Evolutionary conservation across 2,888 invertebrate genomes (phyloP).

Genomic region (Cyrtodaria siliqua): DNA sequence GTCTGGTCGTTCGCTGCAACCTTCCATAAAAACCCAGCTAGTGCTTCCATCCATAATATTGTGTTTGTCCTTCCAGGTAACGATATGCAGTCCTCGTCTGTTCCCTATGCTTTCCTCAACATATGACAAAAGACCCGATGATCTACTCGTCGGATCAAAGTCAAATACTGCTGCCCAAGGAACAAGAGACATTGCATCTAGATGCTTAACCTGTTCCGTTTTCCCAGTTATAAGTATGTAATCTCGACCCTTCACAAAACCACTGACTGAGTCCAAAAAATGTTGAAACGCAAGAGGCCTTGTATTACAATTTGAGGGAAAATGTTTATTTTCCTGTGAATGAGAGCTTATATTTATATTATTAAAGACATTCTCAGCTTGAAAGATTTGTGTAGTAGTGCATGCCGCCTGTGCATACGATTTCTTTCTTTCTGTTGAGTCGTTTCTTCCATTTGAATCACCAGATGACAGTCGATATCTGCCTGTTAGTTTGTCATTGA

Average conservation of each 20-base stretch:
- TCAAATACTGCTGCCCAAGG: conserved; percentile 68
- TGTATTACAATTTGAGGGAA: conserved; percentile 12
- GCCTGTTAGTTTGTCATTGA: too few relatives aligned
- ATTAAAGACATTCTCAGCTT: conserved; percentile 8
- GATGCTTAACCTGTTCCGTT: conserved; percentile 7
- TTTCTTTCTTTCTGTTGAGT: too few relatives aligned
- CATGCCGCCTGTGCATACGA: too few relatives aligned
- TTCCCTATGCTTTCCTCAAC: conserved; percentile 37
- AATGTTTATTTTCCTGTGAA: background rate
- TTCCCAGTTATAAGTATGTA: conserved; percentile 61
- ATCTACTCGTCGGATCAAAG: conserved; percentile 62
- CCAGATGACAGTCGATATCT: too few relatives aligned
- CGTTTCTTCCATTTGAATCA: too few relatives aligned
- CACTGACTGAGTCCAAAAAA: conserved; percentile 19
- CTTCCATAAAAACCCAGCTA: conserved; percentile 57
- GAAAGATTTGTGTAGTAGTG: too few relatives aligned
- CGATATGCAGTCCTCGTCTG: conserved; percentile 43
- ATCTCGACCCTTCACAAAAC: conserved; percentile 58
- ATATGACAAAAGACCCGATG: conserved; percentile 57
- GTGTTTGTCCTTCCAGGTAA: conserved; percentile 39
- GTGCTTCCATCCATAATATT: conserved; percentile 45
- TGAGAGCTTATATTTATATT: conserved; percentile 2
- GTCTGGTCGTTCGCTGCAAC: conserved; percentile 62
- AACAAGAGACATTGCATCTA: conserved; percentile 24
- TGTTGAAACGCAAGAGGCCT: background rate